Evolutionary conservation across 2,113 vertebrate species (phyloP).

Genomic region (Bufo bufo): DNA sequence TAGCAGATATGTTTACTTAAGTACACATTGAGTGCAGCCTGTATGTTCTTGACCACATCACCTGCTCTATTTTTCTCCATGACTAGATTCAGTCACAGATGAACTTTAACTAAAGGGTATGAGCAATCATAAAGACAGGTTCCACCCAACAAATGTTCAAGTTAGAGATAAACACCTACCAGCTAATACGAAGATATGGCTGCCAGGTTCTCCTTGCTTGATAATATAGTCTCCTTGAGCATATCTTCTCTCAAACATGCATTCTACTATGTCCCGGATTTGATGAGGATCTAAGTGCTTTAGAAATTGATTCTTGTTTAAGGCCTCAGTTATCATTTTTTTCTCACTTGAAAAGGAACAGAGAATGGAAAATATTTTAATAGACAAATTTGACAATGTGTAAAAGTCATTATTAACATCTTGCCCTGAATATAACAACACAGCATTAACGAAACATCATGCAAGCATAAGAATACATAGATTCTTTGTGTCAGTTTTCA

Average conservation of each 20-base stretch:
- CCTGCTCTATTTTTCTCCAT: conserved; percentile 42
- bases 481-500: not conserved
- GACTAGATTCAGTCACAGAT: conserved; percentile 14
- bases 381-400: not conserved
- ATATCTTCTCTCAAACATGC: conserved; percentile 89
- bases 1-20: conserved; percentile 45
- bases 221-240: conserved; percentile 84
- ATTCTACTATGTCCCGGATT: conserved; percentile 91
- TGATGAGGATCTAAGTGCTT: conserved; percentile 87
- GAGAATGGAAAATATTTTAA: not conserved
- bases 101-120: conserved; percentile 5
- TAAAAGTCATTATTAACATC: not conserved
- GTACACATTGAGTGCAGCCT: conserved; percentile 21
- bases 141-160: not conserved
- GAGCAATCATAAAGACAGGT: not conserved
- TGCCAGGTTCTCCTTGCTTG: conserved; percentile 86
- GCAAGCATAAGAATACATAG: not conserved
- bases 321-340: conserved; percentile 85
- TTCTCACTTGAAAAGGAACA: conserved; percentile 77
- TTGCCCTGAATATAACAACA: not conserved
- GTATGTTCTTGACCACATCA: conserved; percentile 29
- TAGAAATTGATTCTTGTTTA: conserved; percentile 91
- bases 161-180: conserved; percentile 68
- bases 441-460: not conserved
- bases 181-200: conserved; percentile 90